Evolutionary conservation across 2,797 vertebrate species (phyloP).

Genomic region (Alauda arvensis): DNA sequence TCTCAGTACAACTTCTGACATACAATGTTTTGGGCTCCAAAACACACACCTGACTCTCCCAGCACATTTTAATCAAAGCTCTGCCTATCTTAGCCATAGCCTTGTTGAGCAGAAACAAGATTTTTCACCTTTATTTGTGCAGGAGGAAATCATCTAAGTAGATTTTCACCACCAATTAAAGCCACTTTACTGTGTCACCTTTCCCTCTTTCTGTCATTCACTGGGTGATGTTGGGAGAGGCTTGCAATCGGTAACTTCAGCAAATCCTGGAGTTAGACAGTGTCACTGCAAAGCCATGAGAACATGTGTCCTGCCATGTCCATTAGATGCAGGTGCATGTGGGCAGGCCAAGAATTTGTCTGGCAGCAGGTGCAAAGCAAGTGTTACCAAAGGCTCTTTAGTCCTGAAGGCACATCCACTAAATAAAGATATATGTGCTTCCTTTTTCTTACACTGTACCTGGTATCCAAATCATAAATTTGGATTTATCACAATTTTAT

Average conservation of each 20-base stretch:
- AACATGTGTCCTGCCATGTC: background rate
- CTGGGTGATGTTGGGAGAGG: fast-evolving
- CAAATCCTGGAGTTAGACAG: background rate
- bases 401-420: background rate
- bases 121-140: background rate
- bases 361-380: background rate
- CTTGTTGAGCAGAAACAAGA: background rate
- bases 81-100: background rate
- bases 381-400: background rate
- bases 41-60: background rate
- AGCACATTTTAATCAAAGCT: background rate
- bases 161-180: background rate
- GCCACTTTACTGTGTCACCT: background rate
- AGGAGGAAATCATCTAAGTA: fast-evolving
- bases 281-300: background rate
- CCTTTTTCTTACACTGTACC: background rate
- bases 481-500: background rate
- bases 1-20: background rate
- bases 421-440: background rate
- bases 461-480: background rate
- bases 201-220: background rate
- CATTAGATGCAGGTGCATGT: background rate
- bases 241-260: background rate
- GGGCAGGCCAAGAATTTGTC: background rate
- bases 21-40: background rate